Evolutionary conservation across 2,113 vertebrate species (phyloP).

Genomic region (Verasper variegatus): DNA sequence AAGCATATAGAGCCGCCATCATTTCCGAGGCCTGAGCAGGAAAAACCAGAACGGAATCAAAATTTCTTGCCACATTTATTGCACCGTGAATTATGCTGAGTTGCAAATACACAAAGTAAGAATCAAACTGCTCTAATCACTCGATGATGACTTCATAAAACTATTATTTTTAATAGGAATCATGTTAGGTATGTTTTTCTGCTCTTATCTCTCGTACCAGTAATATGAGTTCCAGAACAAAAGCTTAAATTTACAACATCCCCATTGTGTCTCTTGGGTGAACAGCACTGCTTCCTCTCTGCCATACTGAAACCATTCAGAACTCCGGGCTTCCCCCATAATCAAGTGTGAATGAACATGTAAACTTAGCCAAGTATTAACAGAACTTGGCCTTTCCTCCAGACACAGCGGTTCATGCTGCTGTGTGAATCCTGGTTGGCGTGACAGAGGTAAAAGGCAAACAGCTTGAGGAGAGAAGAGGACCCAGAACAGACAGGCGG

Average conservation of each 20-base stretch:
- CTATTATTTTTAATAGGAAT: background rate
- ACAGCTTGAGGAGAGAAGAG: conserved; percentile 68
- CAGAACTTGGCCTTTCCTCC: conserved; percentile 64
- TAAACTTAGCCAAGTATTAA: conserved; percentile 82
- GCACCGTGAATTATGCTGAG: conserved; percentile 30
- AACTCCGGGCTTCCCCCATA: conserved; percentile 66
- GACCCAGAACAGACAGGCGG: conserved; percentile 65
- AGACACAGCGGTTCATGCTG: conserved; percentile 38
- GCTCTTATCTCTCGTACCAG: conserved; percentile 1
- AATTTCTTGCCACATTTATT: conserved; percentile 36
- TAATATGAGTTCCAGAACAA: conserved; percentile 4
- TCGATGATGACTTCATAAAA: background rate
- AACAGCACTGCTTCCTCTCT: conserved; percentile 31
- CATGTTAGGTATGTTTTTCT: background rate
- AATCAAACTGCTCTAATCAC: conserved; percentile 2
- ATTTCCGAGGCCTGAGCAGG: conserved; percentile 5
- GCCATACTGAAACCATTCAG: conserved; percentile 66
- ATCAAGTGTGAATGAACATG: conserved; percentile 85
- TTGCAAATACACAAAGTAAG: conserved; percentile 8
- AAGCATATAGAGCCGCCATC: conserved; percentile 21
- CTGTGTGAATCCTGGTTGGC: conserved; percentile 56
- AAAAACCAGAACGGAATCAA: conserved; percentile 19
- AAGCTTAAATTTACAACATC: background rate
- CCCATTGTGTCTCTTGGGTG: background rate
- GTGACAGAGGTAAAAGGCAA: conserved; percentile 71